phyloP scores from a whole-genome alignment of 2,888 invertebrate species.

The Axea sp. region DNA sequence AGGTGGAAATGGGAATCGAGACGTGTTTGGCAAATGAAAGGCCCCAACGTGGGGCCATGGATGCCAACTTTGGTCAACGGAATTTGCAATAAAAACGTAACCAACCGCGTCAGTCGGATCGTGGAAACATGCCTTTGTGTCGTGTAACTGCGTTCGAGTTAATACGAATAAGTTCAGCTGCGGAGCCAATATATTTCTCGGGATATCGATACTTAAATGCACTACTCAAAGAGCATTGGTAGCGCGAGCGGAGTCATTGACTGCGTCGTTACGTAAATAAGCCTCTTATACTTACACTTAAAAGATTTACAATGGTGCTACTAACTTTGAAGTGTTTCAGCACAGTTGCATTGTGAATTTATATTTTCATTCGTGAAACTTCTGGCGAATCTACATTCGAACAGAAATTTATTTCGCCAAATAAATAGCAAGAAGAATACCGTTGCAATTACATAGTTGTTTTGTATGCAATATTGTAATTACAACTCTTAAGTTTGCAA shows the following conservation, averaged over 20 bases:
- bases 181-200: constrained; percentile 3
- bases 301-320: constrained; percentile 11
- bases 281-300: constrained; percentile 4
- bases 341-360: too few relatives aligned
- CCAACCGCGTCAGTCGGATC: not conserved
- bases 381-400: too few relatives aligned
- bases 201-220: constrained; percentile 2
- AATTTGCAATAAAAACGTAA: constrained; percentile 10
- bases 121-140: constrained; percentile 9
- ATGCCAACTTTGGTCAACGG: not conserved
- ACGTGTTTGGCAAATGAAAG: too few relatives aligned
- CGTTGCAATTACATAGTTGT: too few relatives aligned
- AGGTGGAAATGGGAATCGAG: too few relatives aligned
- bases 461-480: too few relatives aligned
- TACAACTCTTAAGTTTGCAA: too few relatives aligned
- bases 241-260: not conserved
- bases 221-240: constrained; percentile 9
- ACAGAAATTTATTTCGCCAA: too few relatives aligned
- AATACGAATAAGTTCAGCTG: constrained; percentile 4
- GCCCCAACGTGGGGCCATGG: not conserved
- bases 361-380: constrained; percentile 12
- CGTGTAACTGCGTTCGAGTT: constrained; percentile 18
- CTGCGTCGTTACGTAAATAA: constrained; percentile 17
- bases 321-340: constrained; percentile 4
- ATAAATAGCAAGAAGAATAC: too few relatives aligned